Base-by-base conservation (phyloP, 1,140 invertebrate species). In the Ruditapes philippinarum region DNA sequence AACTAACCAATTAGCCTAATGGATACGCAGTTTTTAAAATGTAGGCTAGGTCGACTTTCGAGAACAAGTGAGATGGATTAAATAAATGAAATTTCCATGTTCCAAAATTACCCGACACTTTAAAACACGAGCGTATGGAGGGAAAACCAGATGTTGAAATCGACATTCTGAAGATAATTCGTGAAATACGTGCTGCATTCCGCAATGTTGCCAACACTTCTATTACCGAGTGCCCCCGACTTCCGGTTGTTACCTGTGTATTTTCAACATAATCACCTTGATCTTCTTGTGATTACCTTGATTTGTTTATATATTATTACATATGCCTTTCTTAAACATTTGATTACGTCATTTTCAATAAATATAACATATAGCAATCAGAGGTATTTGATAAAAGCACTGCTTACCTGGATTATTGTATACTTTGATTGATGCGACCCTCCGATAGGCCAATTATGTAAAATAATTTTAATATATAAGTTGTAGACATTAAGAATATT, bases 301-400 rank as follows among this genome's bases (percentile, higher is more conserved):
- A 49, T 84, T 60, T 84, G 57, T 84, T 49, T 84, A 84, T 68
- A 73, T 70, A 65, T 25, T 84, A 31, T 38, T 65, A 51, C 38
- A 70, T 51, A 45, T 70, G 42, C 62, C 33, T 84, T 73, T 49
- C 40, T 70, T 0, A 65, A 84, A 62, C 38, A 45, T 28, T 45
- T 9, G 65, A 84, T 84, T 84, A 70, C 28, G 81, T 70, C 40
- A 70, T 70, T 84, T 84, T 84, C 81, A 84, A 84, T 84, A 84
- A 68, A 45, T 68, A 57, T 51, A 11, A 49, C 36, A 5, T 45
- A 45, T 45, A 33, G n/a, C n/a, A 51, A 73, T 45, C 17, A 36
- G 33, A 38, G 28, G 38, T 40, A 38, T 70, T 38, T 70, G 65
- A 70, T 70, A 70, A 62, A 62, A 11, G n/a, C 57, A 28, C 57